Base-by-base conservation (phyloP, 2,888 invertebrate species). In the Trimorus sp. region DNA sequence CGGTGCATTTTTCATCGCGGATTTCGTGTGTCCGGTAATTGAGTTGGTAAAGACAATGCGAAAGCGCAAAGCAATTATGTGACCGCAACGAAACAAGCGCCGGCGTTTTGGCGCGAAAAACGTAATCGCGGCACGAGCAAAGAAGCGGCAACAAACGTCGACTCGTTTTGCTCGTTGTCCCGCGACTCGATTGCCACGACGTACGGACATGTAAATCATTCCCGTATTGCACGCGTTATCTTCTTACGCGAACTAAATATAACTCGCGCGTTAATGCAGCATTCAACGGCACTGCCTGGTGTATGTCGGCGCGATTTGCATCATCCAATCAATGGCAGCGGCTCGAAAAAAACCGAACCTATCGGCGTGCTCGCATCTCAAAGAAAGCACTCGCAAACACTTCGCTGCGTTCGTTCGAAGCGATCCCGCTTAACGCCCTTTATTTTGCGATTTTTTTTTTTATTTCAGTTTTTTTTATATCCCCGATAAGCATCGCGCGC, bases 211-310 rank as follows among this genome's bases (percentile, higher is more conserved):
- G 58, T 77, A 70, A 56, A 70, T 70, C 77, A 65, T 70, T 70
- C 7, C 58, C 53, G 56, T 65, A 15, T 63, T 37, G 58, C 65
- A 48, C 56, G 75, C 71, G 59, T 76, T 80, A 76, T 76, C 80
- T 80, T 68, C 71, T 58, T 76, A 63, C 60, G 60, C 65, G 36
- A 16, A 63, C 80, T 80, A 80, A 80, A 76, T 80, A 75, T 80
- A 80, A 71, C 76, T 71, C 53, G 37, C 62, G 69, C 76, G 36
- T 63, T 79, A 80, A 80, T 66, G 76, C 60, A 79, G 65, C 63
- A 53, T 68, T 42, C 66, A 68, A 49, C 48, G 15, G 15, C 54
- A 38, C 58, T 45, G 59, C 7, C 42, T 75, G 60, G 58, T 45
- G 37, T 78, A 63, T 53, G 71, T 78, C 59, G 36, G 7, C 45